Evolutionary conservation across 2,888 invertebrate genomes (phyloP), one percentile per base, ranked within the genome.

Genomic region (Hydropsyche betteni): DNA sequence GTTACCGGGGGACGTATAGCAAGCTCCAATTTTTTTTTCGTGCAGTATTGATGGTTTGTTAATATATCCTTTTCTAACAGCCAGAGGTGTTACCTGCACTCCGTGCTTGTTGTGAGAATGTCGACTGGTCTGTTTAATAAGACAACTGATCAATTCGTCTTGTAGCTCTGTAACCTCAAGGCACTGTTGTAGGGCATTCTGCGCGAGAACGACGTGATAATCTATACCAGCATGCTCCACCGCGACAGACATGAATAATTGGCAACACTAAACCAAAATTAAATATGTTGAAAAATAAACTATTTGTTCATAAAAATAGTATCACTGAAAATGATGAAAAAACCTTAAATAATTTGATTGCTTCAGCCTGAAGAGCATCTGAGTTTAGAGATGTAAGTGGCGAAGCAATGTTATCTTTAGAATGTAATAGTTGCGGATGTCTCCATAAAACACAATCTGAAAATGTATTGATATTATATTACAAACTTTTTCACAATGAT

Each of bases 181-280:
- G 84, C 97, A 97, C 84, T 95, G 95, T 83, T 95, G 94, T 75
- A 99, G 89, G 50, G 98, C 96, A 85, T 97, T 97, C 90, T 98
- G 98, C 14, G 98, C 98, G 78, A 99, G 89, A 77, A 96, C 96
- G 82, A 99, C 97, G 86, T 99, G 98, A 87, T 98, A 97, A 88
- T 99, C 98, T 81, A 98, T 95, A 83, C 97, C 96, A 74, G 97
- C 94, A 82, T 95, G 95, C 86, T 98, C 97, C 80, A 99, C 94
- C 64, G 95, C 93, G 79, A 98, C 97, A 3, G 96, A 97, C 91
- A 96, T 96, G 87, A 98, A 99, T 80, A 98, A 90, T 83, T 98
- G 96, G 80, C 96, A 94, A 84, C 97, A 96, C 95, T 96, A 87
- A 69, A 83, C 82, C 77, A 58, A 74, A 36, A 12, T 12, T 6